Conservation (phyloP, 2,113 vertebrate species). For the Pterophyllum scalare region DNA sequence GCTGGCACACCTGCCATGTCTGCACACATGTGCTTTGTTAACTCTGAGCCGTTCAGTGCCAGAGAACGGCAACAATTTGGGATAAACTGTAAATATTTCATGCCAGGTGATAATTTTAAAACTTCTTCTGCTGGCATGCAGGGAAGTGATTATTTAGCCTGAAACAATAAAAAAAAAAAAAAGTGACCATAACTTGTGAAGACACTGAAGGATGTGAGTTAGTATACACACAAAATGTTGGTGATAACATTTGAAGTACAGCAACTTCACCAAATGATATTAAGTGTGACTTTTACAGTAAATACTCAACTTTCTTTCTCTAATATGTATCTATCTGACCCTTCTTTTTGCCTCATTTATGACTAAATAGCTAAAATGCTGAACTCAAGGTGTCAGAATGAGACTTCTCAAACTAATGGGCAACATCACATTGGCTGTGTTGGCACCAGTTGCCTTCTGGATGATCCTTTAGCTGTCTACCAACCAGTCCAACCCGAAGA, state of each 20-base stretch:
- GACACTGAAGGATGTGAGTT: not conserved
- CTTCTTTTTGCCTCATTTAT: too few species aligned
- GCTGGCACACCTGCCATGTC: slow-evolving; percentile 47
- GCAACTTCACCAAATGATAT: not conserved
- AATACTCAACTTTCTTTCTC: too few species aligned
- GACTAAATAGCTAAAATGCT: not conserved
- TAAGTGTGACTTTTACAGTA: not conserved
- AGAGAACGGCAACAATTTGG: slow-evolving; percentile 17
- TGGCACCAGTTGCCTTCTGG: not conserved
- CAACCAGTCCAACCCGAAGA: not conserved
- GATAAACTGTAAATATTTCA: slow-evolving; percentile 17
- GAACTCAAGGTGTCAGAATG: not conserved
- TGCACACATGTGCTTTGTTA: slow-evolving; percentile 41
- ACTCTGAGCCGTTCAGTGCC: slow-evolving; percentile 44
- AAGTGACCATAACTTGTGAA: not conserved
- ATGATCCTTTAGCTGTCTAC: not conserved
- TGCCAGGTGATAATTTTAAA: slow-evolving; percentile 19
- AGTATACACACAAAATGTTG: not conserved
- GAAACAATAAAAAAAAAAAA: not conserved
- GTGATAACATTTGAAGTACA: not conserved
- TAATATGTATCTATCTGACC: not conserved
- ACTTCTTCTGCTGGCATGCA: not conserved
- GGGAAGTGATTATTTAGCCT: not conserved
- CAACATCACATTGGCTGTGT: not conserved
- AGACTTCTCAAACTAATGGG: not conserved